Evolutionary conservation across 2,888 invertebrate species (phyloP).

Genomic region (Drosophila seclusa): DNA sequence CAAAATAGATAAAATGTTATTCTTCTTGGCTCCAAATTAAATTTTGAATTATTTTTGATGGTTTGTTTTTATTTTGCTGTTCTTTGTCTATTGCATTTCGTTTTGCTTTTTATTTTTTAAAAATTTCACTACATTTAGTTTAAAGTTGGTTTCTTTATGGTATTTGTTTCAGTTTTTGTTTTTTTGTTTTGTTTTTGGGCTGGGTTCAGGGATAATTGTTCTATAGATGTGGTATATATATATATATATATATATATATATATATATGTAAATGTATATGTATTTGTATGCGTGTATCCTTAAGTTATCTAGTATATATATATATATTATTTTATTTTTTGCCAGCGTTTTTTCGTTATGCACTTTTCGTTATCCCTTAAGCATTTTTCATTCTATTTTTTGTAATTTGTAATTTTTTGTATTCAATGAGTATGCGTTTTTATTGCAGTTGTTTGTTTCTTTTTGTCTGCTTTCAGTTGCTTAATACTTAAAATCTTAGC

Average conservation of each 20-base stretch:
- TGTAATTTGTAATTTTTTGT: neutral
- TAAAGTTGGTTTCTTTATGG: constrained; percentile 70
- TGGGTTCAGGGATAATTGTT: constrained; percentile 71
- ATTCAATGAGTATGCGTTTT: constrained; percentile 47
- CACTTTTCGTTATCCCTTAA: neutral
- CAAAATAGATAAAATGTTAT: constrained; percentile 44
- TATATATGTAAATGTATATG: neutral
- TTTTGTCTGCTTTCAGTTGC: constrained; percentile 38
- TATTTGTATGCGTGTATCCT: constrained; percentile 49
- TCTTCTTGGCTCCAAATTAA: constrained; percentile 75
- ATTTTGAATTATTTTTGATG: constrained; percentile 25
- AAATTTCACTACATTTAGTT: constrained; percentile 73
- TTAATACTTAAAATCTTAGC: constrained; percentile 76
- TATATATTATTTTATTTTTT: constrained; percentile 25
- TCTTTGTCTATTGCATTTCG: constrained; percentile 6
- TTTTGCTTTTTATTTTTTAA: constrained; percentile 41
- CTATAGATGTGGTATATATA: constrained; percentile 66
- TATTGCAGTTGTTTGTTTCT: constrained; percentile 36
- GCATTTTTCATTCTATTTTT: neutral
- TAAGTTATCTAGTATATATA: constrained; percentile 57
- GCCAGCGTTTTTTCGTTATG: constrained; percentile 27
- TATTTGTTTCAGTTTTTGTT: constrained; percentile 61
- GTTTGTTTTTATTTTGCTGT: neutral
- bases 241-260: constrained; percentile 15
- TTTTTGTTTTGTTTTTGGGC: constrained; percentile 41